Conservation (phyloP, 92 coral and sea anemone genomes). For the Phenganax marumi region DNA sequence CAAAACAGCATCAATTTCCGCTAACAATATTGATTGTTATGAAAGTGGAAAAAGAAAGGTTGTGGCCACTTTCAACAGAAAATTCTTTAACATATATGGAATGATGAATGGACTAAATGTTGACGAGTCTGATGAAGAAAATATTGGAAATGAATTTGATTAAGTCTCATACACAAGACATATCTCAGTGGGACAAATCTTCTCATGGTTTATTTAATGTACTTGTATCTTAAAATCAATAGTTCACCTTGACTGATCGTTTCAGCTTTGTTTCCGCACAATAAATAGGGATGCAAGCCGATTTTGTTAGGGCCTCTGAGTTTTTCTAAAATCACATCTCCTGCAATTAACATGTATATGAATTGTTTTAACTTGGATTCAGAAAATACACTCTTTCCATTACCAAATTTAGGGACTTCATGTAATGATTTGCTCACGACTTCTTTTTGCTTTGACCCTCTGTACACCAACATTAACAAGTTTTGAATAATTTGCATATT, state of each 20-base stretch:
- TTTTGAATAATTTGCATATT: constrained; percentile 42
- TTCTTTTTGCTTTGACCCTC: constrained; percentile 51
- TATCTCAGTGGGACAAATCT: background rate
- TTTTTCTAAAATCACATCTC: constrained; percentile 42
- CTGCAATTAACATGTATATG: constrained; percentile 44
- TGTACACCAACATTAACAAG: constrained; percentile 44
- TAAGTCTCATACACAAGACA: background rate
- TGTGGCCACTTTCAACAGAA: constrained; percentile 5
- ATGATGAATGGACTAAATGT: background rate
- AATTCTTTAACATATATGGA: background rate
- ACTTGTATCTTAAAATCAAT: constrained; percentile 39
- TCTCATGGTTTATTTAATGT: constrained; percentile 2
- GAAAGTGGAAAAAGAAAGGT: constrained; percentile 4
- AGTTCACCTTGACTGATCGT: constrained; percentile 42
- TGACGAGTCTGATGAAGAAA: constrained; percentile 11
- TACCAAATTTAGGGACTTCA: constrained; percentile 46
- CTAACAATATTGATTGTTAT: constrained; percentile 10
- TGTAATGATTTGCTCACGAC: constrained; percentile 41
- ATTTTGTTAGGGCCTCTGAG: constrained; percentile 48
- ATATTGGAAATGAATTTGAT: constrained; percentile 1
- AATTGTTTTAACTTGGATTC: constrained; percentile 34
- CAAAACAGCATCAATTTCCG: constrained; percentile 9
- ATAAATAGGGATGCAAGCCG: constrained; percentile 50
- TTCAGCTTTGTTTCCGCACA: constrained; percentile 40
- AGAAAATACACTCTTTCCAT: constrained; percentile 43